Conservation (phyloP, 2,888 invertebrate genomes). For the Zhuqinia jingwanae region DNA sequence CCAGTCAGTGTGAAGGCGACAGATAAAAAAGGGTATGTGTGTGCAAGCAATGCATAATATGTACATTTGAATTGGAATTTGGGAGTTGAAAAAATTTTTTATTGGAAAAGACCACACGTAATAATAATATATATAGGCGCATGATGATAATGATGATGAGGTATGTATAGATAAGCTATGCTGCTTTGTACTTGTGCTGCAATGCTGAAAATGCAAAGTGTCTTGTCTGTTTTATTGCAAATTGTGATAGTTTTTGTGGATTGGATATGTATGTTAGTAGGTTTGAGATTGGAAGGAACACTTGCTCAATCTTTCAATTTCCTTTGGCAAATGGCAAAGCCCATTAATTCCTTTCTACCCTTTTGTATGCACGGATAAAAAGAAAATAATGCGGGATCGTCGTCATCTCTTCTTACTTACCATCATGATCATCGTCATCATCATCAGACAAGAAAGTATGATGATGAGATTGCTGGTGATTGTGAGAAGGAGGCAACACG, state of each 20-base stretch:
- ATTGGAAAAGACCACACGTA: conserved; percentile 17
- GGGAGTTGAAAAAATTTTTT: background rate
- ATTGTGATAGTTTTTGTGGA: background rate
- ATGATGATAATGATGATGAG: background rate
- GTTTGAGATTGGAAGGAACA: background rate
- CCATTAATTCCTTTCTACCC: conserved; percentile 28
- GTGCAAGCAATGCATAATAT: background rate
- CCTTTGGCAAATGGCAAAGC: conserved; percentile 33
- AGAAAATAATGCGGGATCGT: conserved; percentile 22
- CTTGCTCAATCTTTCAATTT: conserved; percentile 22
- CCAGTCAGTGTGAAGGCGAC: conserved; percentile 44
- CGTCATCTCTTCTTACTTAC: no score
- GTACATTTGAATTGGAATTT: background rate
- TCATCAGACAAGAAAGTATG: no score
- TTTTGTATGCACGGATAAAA: background rate
- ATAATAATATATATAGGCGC: background rate
- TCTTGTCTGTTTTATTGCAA: background rate
- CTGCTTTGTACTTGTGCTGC: no score
- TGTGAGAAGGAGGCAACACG: no score
- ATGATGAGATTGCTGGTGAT: no score
- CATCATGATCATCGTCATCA: no score
- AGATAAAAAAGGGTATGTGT: background rate
- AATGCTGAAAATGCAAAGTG: conserved; percentile 8
- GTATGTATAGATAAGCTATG: background rate
- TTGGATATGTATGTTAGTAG: background rate